These are phyloP conservation scores for Kryptolebias marmoratus DNA, from an alignment of 2,113 vertebrate genomes.

Conservation along the genomic window DNA sequence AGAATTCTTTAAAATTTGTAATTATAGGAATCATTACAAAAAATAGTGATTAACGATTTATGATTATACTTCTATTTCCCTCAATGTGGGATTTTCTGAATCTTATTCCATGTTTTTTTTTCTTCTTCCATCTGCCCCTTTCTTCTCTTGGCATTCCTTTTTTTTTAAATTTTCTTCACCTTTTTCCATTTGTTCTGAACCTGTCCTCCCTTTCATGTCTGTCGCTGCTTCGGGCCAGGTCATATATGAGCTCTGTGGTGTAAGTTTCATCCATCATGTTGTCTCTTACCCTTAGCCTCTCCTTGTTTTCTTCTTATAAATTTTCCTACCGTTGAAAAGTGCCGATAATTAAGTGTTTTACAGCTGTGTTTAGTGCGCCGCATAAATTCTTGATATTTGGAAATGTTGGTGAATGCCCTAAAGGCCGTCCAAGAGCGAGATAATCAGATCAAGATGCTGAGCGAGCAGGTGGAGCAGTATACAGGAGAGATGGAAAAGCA, in stretches of 20 bases:
- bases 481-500: conserved; percentile 94
- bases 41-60: too few relatives aligned
- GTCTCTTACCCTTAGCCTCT: not conserved
- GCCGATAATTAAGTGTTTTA: not conserved
- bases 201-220: conserved; percentile 50
- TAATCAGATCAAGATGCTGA: conserved; percentile 90
- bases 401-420: conserved; percentile 11
- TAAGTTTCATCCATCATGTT: conserved; percentile 72
- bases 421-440: conserved; percentile 93
- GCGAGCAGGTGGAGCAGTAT: conserved; percentile 90
- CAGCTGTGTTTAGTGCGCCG: not conserved
- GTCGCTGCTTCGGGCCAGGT: conserved; percentile 74
- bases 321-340: not conserved
- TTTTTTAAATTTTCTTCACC: not conserved
- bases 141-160: conserved; percentile 32
- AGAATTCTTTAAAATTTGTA: too few relatives aligned
- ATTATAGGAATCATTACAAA: too few relatives aligned
- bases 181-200: conserved; percentile 23
- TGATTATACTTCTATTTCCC: too few relatives aligned
- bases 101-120: not conserved
- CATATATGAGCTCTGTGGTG: conserved; percentile 83
- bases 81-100: too few relatives aligned
- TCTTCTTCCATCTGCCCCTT: not conserved
- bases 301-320: conserved; percentile 20
- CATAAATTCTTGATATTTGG: conserved; percentile 4